phyloP scores from a whole-genome alignment of 1,140 invertebrate genomes.

The Chrysopa pallens region DNA sequence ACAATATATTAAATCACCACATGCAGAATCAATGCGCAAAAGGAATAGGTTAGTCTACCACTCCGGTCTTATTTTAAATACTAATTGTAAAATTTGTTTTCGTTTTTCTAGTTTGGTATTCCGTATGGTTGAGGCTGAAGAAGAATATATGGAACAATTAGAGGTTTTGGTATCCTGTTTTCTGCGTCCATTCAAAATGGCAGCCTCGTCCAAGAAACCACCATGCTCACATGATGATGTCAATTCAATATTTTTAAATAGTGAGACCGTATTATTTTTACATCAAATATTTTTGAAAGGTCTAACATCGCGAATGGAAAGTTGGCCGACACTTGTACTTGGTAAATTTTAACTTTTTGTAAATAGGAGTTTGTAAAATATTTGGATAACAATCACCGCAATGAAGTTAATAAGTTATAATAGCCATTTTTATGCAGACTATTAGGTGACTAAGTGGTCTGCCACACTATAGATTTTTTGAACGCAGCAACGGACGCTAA shows the following conservation, averaged over 20 bases:
- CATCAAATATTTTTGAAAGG: conserved; percentile 93
- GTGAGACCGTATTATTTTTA: conserved; percentile 82
- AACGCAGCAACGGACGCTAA: too few species aligned
- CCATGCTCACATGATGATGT: conserved; percentile 88
- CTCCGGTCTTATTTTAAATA: neutral
- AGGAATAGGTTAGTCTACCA: conserved; percentile 56
- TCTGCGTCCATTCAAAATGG: conserved; percentile 84
- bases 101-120: conserved; percentile 54
- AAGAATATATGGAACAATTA: conserved; percentile 84
- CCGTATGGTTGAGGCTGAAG: conserved; percentile 79
- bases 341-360: too few species aligned
- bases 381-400: too few species aligned
- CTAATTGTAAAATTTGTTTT: neutral
- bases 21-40: conserved; percentile 87
- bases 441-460: too few species aligned
- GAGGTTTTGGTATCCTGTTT: conserved; percentile 85
- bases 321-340: conserved; percentile 78
- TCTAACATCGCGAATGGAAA: conserved; percentile 79
- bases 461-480: too few species aligned
- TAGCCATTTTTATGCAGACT: too few species aligned
- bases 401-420: too few species aligned
- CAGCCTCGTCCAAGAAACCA: conserved; percentile 82
- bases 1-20: conserved; percentile 87
- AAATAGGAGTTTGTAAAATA: too few species aligned
- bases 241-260: conserved; percentile 89